phyloP scores from a whole-genome alignment of 1,140 invertebrate species.

The Pseudomyrmex cubaensis region DNA sequence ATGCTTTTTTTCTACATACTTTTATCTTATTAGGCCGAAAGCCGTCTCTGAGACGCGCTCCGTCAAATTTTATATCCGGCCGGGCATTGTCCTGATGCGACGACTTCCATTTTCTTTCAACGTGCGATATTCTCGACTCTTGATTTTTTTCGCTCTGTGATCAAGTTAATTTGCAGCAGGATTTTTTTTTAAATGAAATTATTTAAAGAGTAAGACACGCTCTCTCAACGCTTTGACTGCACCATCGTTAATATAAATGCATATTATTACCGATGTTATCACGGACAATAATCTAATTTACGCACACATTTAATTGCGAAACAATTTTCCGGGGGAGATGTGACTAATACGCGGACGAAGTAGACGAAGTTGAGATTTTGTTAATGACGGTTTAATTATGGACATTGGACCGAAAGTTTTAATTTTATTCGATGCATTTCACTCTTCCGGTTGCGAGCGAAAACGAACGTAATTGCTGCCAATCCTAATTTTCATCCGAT shows the following conservation, averaged over 20 bases:
- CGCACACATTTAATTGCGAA: conserved; percentile 24
- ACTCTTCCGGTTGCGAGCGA: conserved; percentile 8
- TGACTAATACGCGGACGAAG: not conserved
- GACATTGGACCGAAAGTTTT: not conserved
- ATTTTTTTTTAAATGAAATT: not conserved
- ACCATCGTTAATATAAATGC: not conserved
- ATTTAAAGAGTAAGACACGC: not conserved
- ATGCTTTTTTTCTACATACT: conserved; percentile 67
- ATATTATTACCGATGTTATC: conserved; percentile 31
- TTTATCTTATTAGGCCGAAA: conserved; percentile 74
- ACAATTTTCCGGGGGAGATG: conserved; percentile 10
- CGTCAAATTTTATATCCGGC: conserved; percentile 66
- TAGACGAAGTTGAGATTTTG: conserved; percentile 36
- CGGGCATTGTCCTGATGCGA: conserved; percentile 45
- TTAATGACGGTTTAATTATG: conserved; percentile 35
- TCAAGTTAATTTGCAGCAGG: not conserved
- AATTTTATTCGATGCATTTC: conserved; percentile 14
- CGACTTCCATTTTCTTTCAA: conserved; percentile 56
- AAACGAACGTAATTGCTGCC: conserved; percentile 18
- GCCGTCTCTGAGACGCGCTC: conserved; percentile 64
- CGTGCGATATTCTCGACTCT: not conserved
- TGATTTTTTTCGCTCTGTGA: not conserved
- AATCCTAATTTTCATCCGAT: conserved; percentile 13
- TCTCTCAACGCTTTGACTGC: not conserved
- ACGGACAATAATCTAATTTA: not conserved